Evolutionary conservation across 2,888 invertebrate genomes (phyloP).

Genomic region (Pristionchus fissidentatus): DNA sequence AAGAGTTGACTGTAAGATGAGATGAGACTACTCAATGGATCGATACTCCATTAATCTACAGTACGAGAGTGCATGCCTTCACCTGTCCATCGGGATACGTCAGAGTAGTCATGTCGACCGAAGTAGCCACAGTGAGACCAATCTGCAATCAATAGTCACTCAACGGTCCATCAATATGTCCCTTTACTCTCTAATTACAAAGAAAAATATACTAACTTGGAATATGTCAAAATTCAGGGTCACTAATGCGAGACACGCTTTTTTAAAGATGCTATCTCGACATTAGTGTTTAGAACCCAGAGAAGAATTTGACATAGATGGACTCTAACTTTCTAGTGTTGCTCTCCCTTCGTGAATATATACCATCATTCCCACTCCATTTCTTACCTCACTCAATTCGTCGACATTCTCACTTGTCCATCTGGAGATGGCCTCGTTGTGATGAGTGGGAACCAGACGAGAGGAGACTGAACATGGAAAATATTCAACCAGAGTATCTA

Average conservation of each 20-base stretch:
- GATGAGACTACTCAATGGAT: not conserved
- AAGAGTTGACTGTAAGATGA: not conserved
- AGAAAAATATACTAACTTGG: no score
- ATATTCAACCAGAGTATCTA: not conserved
- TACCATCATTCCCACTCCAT: not conserved
- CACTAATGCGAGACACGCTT: not conserved
- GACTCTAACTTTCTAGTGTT: no score
- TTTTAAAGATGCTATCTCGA: not conserved
- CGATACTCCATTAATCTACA: not conserved
- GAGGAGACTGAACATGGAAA: constrained; percentile 28
- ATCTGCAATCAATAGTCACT: not conserved
- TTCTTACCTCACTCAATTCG: not conserved
- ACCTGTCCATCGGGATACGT: constrained; percentile 2
- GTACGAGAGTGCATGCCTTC: constrained; percentile 9
- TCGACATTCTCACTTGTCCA: not conserved
- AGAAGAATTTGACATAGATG: no score
- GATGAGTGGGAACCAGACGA: constrained; percentile 11
- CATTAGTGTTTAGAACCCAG: no score
- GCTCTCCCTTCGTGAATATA: no score
- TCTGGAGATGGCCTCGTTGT: not conserved
- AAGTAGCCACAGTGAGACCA: constrained; percentile 10
- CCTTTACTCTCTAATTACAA: not conserved
- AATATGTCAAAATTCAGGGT: no score
- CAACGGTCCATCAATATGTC: not conserved
- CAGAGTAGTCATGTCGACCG: constrained; percentile 1